phyloP scores from a whole-genome alignment of 2,888 invertebrate genomes.

The Dynastes tityus region DNA sequence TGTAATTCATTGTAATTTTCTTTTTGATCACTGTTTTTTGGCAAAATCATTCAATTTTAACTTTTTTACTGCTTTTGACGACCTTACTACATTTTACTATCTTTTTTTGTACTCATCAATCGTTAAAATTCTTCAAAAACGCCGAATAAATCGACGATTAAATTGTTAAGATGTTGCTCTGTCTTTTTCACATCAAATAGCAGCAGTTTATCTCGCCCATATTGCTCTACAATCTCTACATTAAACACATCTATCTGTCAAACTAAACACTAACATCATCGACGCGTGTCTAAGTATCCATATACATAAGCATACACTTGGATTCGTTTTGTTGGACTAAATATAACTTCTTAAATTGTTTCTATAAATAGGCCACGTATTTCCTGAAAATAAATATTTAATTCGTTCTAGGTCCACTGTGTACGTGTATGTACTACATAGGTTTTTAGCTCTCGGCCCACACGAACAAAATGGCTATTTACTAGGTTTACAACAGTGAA shows the following conservation, averaged over 20 bases:
- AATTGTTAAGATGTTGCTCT: constrained; percentile 1
- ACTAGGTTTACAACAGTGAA: background rate
- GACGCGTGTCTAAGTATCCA: background rate
- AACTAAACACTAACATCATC: constrained; percentile 5
- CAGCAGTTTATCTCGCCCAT: background rate
- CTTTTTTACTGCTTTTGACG: too few species aligned
- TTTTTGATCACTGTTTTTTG: too few species aligned
- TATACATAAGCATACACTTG: background rate
- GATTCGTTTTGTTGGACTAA: constrained; percentile 27
- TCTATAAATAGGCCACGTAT: constrained; percentile 25
- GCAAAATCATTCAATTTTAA: too few species aligned
- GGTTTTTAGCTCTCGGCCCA: constrained; percentile 7
- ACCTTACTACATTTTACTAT: too few species aligned
- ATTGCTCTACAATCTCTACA: background rate
- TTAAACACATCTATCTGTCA: constrained; percentile 16
- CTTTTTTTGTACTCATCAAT: background rate
- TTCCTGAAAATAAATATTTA: constrained; percentile 32
- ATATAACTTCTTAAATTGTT: constrained; percentile 40
- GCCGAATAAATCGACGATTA: background rate
- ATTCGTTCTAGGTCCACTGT: constrained; percentile 5
- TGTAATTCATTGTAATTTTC: too few species aligned
- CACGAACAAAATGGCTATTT: constrained; percentile 7
- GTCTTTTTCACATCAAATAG: constrained; percentile 23
- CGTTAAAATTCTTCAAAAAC: background rate
- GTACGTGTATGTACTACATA: background rate